Evolutionary conservation across 2,888 invertebrate genomes (phyloP).

Genomic region (Pachliopta kotzebuea): DNA sequence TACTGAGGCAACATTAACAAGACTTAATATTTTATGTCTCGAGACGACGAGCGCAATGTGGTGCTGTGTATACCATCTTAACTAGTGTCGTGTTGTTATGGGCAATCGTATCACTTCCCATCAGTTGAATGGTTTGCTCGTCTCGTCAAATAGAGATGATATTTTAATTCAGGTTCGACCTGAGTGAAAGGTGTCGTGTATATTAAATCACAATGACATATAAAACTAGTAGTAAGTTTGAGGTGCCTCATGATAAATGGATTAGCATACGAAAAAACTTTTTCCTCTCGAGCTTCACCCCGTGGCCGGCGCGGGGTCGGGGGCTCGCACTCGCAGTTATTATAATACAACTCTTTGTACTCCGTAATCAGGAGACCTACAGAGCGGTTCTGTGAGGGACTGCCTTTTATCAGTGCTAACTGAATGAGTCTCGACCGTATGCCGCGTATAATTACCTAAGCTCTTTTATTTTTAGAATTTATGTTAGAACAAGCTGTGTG

Average conservation of each 20-base stretch:
- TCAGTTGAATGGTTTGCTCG: no score
- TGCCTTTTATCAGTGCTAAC: constrained; percentile 27
- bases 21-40: no score
- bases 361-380: constrained; percentile 26
- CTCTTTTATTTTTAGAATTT: constrained; percentile 24
- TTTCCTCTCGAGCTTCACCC: constrained; percentile 11
- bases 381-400: constrained; percentile 20
- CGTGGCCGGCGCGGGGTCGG: constrained; percentile 12
- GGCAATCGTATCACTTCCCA: no score
- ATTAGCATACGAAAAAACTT: constrained; percentile 9
- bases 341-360: constrained; percentile 27
- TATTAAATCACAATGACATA: not conserved
- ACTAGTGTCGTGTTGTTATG: no score
- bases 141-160: no score
- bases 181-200: no score
- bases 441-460: constrained; percentile 27
- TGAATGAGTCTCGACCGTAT: constrained; percentile 26
- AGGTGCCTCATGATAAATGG: not conserved
- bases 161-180: no score
- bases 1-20: no score
- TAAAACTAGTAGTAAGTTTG: not conserved
- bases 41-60: no score
- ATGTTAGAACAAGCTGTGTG: constrained; percentile 19
- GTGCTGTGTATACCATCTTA: no score
- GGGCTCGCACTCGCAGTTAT: constrained; percentile 26